Evolutionary conservation across 2,113 vertebrate genomes (phyloP).

Genomic region (Hippolais icterina): DNA sequence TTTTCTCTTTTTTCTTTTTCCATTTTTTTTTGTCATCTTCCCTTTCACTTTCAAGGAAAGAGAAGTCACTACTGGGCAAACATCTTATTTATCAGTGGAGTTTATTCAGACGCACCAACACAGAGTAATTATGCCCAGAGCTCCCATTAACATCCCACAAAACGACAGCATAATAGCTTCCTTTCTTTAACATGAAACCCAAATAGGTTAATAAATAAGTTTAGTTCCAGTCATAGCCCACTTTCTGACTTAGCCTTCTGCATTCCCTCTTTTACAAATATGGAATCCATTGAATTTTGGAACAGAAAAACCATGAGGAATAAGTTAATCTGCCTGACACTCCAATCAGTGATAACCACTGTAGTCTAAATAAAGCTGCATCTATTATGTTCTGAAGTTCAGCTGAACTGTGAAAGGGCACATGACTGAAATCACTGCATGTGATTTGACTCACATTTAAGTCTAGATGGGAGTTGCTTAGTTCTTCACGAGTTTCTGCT

Average conservation of each 20-base stretch:
- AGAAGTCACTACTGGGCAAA: slow-evolving; percentile 36
- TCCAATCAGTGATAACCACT: slow-evolving; percentile 27
- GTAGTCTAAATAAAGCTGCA: slow-evolving; percentile 61
- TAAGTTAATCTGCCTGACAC: slow-evolving; percentile 65
- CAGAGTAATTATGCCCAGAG: slow-evolving; percentile 67
- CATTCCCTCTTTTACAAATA: slow-evolving; percentile 56
- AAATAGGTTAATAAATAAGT: slow-evolving; percentile 63
- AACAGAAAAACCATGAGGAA: slow-evolving; percentile 54
- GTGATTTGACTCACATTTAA: slow-evolving; percentile 51
- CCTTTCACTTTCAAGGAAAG: not conserved
- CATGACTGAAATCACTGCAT: slow-evolving; percentile 57
- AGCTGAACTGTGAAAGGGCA: slow-evolving; percentile 57
- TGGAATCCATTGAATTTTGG: slow-evolving; percentile 65
- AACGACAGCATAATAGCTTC: slow-evolving; percentile 63
- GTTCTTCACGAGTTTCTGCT: slow-evolving; percentile 7
- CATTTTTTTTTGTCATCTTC: not conserved
- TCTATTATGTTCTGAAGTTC: slow-evolving; percentile 64
- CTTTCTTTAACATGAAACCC: slow-evolving; percentile 51
- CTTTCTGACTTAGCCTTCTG: slow-evolving; percentile 49
- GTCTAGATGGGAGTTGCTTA: slow-evolving; percentile 14
- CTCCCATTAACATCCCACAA: slow-evolving; percentile 56
- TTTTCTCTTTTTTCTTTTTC: no score
- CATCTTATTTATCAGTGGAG: slow-evolving; percentile 47
- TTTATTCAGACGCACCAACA: slow-evolving; percentile 57
- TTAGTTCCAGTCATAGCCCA: slow-evolving; percentile 57